These are phyloP conservation scores for Sturnira hondurensis DNA, from an alignment of 2,113 vertebrate genomes.

Conservation along the genomic window DNA sequence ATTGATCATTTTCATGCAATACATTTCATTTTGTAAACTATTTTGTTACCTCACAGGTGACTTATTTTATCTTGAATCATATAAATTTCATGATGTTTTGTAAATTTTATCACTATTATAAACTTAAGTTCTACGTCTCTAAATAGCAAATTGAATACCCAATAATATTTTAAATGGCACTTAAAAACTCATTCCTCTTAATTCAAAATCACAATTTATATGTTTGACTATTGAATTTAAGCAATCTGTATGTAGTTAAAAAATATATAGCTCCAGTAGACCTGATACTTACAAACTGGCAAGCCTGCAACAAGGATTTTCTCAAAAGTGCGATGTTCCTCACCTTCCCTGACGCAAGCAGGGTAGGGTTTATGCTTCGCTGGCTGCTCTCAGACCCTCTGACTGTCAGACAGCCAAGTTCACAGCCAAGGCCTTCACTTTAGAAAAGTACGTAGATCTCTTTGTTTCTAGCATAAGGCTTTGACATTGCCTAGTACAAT, in stretches of 20 bases:
- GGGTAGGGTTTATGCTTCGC: neutral
- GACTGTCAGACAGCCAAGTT: neutral
- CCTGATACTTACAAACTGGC: neutral
- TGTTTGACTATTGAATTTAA: neutral
- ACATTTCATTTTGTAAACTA: neutral
- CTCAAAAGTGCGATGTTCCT: neutral
- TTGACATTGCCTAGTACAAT: neutral
- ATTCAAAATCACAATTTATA: neutral
- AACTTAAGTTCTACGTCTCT: neutral
- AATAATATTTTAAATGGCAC: neutral
- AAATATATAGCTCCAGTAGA: neutral
- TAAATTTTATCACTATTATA: neutral
- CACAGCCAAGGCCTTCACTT: neutral
- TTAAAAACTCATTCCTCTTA: neutral
- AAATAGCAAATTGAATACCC: neutral
- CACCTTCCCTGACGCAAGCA: neutral
- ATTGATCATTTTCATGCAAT: neutral
- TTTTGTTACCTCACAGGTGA: neutral
- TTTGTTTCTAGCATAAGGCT: neutral
- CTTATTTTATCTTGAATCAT: neutral
- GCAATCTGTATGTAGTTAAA: neutral
- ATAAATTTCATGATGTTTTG: neutral
- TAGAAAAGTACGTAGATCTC: neutral
- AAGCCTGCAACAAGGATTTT: neutral
- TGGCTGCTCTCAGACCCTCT: neutral